phyloP scores from a whole-genome alignment of 2,113 vertebrate species.

The Sinocyclocheilus maitianheensis region DNA sequence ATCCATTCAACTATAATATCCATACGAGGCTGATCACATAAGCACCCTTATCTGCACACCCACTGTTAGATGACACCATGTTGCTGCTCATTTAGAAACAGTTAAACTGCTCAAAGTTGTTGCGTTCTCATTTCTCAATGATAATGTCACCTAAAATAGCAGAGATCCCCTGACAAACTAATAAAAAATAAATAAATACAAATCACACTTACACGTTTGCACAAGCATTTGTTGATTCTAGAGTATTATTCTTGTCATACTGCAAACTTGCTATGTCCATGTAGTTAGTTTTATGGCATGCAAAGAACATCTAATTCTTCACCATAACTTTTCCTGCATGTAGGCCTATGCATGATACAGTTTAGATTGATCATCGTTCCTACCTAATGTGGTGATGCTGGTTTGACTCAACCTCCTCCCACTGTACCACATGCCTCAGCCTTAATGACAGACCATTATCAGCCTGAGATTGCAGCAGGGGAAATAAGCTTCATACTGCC shows the following conservation, averaged over 20 bases:
- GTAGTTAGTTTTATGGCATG: too few species aligned
- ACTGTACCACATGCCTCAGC: conserved; percentile 2
- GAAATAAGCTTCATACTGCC: conserved; percentile 44
- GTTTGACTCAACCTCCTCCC: conserved; percentile 19
- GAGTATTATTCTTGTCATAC: neutral
- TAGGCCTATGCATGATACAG: neutral
- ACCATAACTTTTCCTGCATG: neutral
- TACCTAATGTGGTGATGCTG: conserved; percentile 21
- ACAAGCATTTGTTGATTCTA: neutral
- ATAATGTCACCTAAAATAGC: neutral
- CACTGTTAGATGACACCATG: too few species aligned
- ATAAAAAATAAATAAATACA: neutral
- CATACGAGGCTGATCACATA: too few species aligned
- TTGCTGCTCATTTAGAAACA: too few species aligned
- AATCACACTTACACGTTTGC: neutral
- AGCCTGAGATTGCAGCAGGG: conserved; percentile 40
- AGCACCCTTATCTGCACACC: too few species aligned
- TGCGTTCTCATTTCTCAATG: too few species aligned
- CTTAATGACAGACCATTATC: conserved; percentile 53
- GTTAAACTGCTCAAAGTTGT: too few species aligned
- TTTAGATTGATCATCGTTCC: neutral
- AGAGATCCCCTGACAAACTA: neutral
- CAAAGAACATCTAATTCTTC: neutral
- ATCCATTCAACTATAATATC: too few species aligned
- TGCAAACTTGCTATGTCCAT: neutral